Evolutionary conservation across 2,113 vertebrate species (phyloP), one percentile per base, ranked within the genome.

Genomic region (Myiozetetes cayanensis): DNA sequence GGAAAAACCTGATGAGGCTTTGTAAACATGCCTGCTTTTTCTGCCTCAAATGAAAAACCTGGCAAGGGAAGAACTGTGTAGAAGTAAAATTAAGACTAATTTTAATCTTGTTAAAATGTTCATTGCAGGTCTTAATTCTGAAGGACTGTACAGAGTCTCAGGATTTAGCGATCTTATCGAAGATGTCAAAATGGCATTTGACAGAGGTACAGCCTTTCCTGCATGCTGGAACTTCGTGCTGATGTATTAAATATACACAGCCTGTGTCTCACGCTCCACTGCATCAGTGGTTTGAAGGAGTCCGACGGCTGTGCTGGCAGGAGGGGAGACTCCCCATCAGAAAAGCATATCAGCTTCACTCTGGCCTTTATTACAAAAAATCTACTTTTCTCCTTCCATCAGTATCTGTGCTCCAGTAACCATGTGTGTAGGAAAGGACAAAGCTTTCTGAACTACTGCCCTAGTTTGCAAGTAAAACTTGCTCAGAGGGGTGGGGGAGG

Each of bases 91-190:
- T 67, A 43, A 71, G 86, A 85, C 27, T 92, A 24, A 85, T 89
- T 87, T 78, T 77, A 88, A 79, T 80, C 52, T 25, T 46, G 44
- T 85, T 62, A 61, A 95, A 72, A 63, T 84, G 37, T 80, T 94
- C n/a, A 12, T 41, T 94, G 53, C 95, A 99, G 99, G 99, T 98
- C 98, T 99, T 85, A 98, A 99, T 97, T 99, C 99, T 2, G 99
- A 99, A 98, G 99, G 99, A 89, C 98, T 99, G 5, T 99, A 99
- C 98, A 98, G 99, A 97, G 98, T 99, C 87, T 99, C 99, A 84
- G 99, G 99, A 95, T 99, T 99, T 97, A 99, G 99, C 68, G 99
- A 99, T 94, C 98, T 99, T 87, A 99, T 99, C 19, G 99, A 99
- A 98, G 99, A 99, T 70, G 99, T 99, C 97, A 99, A 99, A 98